Conservation (phyloP, 2,113 vertebrate species). For the Atractosteus spatula region DNA sequence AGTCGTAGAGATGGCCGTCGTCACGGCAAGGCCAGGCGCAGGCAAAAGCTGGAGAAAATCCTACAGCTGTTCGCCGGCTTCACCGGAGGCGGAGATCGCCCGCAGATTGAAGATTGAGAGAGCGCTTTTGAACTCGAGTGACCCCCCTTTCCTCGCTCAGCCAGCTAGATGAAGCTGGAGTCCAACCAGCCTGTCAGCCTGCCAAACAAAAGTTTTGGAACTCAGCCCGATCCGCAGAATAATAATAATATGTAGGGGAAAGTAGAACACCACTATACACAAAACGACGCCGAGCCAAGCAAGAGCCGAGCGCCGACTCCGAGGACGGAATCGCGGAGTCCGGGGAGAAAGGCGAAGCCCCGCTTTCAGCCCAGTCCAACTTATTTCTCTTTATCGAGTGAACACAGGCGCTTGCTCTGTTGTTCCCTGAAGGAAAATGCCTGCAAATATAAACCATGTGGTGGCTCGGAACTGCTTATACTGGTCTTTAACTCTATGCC, state of each 20-base stretch:
- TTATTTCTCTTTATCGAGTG: too few species aligned
- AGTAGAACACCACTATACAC: constrained; percentile 14
- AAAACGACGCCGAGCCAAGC: constrained; percentile 15
- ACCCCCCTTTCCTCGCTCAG: constrained; percentile 52
- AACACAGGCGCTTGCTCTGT: too few species aligned
- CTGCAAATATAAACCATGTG: too few species aligned
- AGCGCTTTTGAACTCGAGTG: constrained; percentile 69
- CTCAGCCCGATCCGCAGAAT: constrained; percentile 53
- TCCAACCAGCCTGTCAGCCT: constrained; percentile 57
- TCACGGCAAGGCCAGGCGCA: too few species aligned
- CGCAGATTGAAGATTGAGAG: constrained; percentile 54
- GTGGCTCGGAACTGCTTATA: too few species aligned
- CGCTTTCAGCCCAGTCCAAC: too few species aligned
- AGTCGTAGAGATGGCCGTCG: too few species aligned
- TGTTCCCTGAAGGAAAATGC: too few species aligned
- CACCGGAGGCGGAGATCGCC: constrained; percentile 51
- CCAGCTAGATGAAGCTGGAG: constrained; percentile 60
- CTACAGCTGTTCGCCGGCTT: constrained; percentile 39
- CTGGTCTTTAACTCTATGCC: too few species aligned
- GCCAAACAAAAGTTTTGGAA: constrained; percentile 51
- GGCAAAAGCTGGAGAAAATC: constrained; percentile 33
- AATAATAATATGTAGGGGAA: constrained; percentile 51
- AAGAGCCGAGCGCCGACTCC: neutral
- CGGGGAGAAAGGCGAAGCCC: too few species aligned
- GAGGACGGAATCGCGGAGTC: too few species aligned